Evolutionary conservation across 2,797 vertebrate species (phyloP).

Genomic region (Pangasius mekongensis): DNA sequence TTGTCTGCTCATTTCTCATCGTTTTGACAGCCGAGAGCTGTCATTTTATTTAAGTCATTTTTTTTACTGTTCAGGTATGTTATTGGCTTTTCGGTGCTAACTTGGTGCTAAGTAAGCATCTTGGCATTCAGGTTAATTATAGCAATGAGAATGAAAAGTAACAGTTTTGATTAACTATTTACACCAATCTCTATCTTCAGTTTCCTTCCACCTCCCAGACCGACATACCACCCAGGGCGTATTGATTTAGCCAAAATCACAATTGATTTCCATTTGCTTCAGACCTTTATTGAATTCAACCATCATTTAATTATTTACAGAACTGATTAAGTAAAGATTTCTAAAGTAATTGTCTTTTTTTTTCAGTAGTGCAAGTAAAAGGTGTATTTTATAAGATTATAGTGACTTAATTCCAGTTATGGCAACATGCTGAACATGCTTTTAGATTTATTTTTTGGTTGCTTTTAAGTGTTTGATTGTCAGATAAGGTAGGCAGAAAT

Average conservation of each 20-base stretch:
- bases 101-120: not conserved
- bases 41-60: not conserved
- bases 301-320: not conserved
- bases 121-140: not conserved
- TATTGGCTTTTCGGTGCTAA: not conserved
- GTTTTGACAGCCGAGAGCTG: not conserved
- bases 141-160: not conserved
- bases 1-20: not conserved
- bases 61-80: not conserved
- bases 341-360: not conserved
- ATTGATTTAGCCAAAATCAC: slow-evolving; percentile 14
- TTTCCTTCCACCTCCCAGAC: not conserved
- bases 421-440: not conserved
- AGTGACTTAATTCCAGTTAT: not conserved
- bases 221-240: not conserved
- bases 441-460: not conserved
- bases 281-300: not conserved
- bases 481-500: too few species aligned
- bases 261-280: slow-evolving; percentile 11
- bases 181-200: not conserved
- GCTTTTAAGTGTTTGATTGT: not conserved
- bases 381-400: not conserved
- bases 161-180: not conserved
- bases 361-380: not conserved
- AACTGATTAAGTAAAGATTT: not conserved